phyloP scores from a whole-genome alignment of 1,140 invertebrate species.

The Hormaphis cornu region DNA sequence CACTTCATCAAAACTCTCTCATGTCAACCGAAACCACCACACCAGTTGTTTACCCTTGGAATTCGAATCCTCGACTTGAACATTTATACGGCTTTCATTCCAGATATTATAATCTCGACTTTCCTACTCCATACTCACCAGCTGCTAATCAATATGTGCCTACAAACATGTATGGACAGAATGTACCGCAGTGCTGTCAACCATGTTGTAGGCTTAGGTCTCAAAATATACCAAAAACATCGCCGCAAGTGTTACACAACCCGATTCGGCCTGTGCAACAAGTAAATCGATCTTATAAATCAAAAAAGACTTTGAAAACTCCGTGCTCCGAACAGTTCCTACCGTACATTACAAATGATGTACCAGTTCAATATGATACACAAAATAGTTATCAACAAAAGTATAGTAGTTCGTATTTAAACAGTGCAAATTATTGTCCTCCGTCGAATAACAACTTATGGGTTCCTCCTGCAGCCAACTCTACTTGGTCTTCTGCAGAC shows the following conservation, averaged over 20 bases:
- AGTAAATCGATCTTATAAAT: constrained; percentile 1
- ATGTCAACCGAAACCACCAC: background rate
- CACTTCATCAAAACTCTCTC: constrained; percentile 17
- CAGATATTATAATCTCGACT: constrained; percentile 27
- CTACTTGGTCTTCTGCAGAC: constrained; percentile 2
- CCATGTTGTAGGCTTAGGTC: constrained; percentile 13
- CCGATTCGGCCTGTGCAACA: background rate
- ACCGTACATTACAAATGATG: constrained; percentile 25
- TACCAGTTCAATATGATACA: constrained; percentile 1
- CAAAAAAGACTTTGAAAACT: constrained; percentile 14
- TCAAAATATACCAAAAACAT: constrained; percentile 2
- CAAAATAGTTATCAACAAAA: constrained; percentile 19
- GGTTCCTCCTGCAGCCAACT: background rate
- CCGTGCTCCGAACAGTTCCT: constrained; percentile 25
- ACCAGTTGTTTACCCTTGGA: background rate
- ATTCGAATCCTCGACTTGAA: constrained; percentile 9
- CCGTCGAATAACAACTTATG: constrained; percentile 12
- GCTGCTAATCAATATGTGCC: constrained; percentile 12
- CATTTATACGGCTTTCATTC: constrained; percentile 28
- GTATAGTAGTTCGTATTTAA: constrained; percentile 7
- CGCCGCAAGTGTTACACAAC: constrained; percentile 4
- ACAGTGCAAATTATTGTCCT: constrained; percentile 10
- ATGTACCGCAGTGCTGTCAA: constrained; percentile 15
- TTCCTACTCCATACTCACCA: constrained; percentile 6
- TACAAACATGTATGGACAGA: constrained; percentile 11